Evolutionary conservation across 2,888 invertebrate species (phyloP).

Genomic region (Andrena fulva): DNA sequence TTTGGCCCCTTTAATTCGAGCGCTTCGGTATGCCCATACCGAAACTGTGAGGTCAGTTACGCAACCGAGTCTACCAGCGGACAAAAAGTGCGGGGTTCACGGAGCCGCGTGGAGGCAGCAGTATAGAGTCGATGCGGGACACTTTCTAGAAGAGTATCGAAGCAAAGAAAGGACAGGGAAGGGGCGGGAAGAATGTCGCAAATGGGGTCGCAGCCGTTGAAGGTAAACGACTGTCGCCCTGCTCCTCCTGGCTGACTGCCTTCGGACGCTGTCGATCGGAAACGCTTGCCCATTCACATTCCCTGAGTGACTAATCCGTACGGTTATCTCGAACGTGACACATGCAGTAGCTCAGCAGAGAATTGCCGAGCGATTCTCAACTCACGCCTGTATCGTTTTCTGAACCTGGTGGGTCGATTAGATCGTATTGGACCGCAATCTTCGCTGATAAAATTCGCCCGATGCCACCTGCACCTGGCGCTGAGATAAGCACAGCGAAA

Average conservation of each 20-base stretch:
- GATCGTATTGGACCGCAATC: too few species aligned
- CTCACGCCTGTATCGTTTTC: too few species aligned
- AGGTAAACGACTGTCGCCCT: slow-evolving; percentile 80
- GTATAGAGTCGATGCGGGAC: slow-evolving; percentile 28
- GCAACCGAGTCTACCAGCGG: slow-evolving; percentile 14
- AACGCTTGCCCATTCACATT: slow-evolving; percentile 79
- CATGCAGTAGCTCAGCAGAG: not conserved
- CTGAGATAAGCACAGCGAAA: too few species aligned
- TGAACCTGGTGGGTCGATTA: too few species aligned
- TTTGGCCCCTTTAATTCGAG: too few species aligned
- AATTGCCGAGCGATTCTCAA: not conserved
- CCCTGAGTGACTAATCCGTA: slow-evolving; percentile 78
- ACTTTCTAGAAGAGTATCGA: slow-evolving; percentile 20
- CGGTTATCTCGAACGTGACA: slow-evolving; percentile 51
- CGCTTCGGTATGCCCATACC: too few species aligned
- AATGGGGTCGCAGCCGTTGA: slow-evolving; percentile 84
- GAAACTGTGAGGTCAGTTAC: slow-evolving; percentile 16
- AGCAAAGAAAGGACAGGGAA: slow-evolving; percentile 17
- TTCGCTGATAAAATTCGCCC: too few species aligned
- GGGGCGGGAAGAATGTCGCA: slow-evolving; percentile 79
- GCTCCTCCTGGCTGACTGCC: slow-evolving; percentile 57
- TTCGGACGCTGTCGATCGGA: slow-evolving; percentile 59
- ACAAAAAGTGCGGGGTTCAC: not conserved
- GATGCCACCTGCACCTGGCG: too few species aligned
- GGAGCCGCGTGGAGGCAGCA: slow-evolving; percentile 32